phyloP scores from a whole-genome alignment of 2,888 invertebrate species.

The Hirtodrosophila histrioides region DNA sequence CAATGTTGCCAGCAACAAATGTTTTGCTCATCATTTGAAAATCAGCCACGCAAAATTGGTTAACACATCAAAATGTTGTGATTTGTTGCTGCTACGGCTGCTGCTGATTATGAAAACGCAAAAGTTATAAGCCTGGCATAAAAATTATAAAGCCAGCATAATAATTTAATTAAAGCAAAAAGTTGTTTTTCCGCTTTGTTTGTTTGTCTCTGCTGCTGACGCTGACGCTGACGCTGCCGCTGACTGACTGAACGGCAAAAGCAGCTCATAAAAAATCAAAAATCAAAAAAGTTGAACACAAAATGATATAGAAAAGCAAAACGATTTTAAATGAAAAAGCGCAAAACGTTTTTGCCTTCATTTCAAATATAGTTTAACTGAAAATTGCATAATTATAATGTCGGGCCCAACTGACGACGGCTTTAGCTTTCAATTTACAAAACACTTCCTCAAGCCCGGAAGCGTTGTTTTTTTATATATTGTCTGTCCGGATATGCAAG shows the following conservation, averaged over 20 bases:
- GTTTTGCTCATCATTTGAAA: background rate
- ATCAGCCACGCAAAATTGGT: slow-evolving; percentile 6
- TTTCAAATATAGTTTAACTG: slow-evolving; percentile 18
- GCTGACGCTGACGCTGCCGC: too few species aligned
- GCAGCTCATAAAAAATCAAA: slow-evolving; percentile 46
- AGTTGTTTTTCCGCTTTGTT: slow-evolving; percentile 68
- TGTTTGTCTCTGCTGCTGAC: slow-evolving; percentile 41
- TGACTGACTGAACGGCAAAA: slow-evolving; percentile 45
- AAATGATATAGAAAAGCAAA: slow-evolving; percentile 2
- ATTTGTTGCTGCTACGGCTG: slow-evolving; percentile 18
- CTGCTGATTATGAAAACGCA: slow-evolving; percentile 47
- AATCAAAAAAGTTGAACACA: too few species aligned
- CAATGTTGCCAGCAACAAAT: slow-evolving; percentile 34
- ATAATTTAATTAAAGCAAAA: slow-evolving; percentile 68
- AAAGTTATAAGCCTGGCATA: slow-evolving; percentile 34
- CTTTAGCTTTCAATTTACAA: background rate
- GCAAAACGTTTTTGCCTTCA: slow-evolving; percentile 37
- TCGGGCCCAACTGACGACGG: slow-evolving; percentile 19
- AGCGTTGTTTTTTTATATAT: slow-evolving; percentile 17
- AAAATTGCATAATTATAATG: slow-evolving; percentile 53
- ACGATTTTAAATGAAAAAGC: slow-evolving; percentile 5
- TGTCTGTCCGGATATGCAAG: slow-evolving; percentile 61
- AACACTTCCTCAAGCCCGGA: slow-evolving; percentile 36
- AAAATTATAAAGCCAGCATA: slow-evolving; percentile 56
- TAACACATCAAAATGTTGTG: slow-evolving; percentile 20